Evolutionary conservation across 2,113 vertebrate genomes (phyloP).

Genomic region (Prietella phreatophila): DNA sequence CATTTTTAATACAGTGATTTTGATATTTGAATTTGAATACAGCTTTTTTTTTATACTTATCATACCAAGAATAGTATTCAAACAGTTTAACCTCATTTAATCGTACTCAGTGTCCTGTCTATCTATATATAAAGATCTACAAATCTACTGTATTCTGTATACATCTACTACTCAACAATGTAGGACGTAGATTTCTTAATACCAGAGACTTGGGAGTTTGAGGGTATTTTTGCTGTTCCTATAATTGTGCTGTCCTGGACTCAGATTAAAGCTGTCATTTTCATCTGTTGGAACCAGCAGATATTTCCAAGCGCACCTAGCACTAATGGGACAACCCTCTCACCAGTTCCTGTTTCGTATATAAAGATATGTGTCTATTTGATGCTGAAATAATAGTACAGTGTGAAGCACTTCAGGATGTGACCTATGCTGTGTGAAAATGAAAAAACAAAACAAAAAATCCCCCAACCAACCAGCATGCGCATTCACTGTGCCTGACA

Average conservation of each 20-base stretch:
- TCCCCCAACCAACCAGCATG: no score
- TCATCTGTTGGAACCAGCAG: not conserved
- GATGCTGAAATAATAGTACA: not conserved
- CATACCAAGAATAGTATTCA: not conserved
- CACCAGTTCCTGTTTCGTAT: not conserved
- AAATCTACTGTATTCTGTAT: not conserved
- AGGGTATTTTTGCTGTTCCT: not conserved
- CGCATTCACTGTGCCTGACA: not conserved
- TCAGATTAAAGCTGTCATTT: constrained; percentile 8
- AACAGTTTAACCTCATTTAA: not conserved
- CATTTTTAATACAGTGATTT: not conserved
- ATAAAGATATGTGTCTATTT: not conserved
- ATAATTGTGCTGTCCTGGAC: not conserved
- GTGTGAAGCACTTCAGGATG: not conserved
- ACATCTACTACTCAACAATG: not conserved
- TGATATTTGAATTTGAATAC: no score
- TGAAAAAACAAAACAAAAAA: not conserved
- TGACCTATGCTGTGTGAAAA: not conserved
- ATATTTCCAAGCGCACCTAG: not conserved
- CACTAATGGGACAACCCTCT: not conserved
- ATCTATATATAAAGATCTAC: not conserved
- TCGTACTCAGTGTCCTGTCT: not conserved
- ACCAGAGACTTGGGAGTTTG: not conserved
- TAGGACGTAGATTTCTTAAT: not conserved
- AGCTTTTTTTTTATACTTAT: not conserved